phyloP scores from a whole-genome alignment of 1,140 invertebrate species.

The Drosophila ficusphila region DNA sequence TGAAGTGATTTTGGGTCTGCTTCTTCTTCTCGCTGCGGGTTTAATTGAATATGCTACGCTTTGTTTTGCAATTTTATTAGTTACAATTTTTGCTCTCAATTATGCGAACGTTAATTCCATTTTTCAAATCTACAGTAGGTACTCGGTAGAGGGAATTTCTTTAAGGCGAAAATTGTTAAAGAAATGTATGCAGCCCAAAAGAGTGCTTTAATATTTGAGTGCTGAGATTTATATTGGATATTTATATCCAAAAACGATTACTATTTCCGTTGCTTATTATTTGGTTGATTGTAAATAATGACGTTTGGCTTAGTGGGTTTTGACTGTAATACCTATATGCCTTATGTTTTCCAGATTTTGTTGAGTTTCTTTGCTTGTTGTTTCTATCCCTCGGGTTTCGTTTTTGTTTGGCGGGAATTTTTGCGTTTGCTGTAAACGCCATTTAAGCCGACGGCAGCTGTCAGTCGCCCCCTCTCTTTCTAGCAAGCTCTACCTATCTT shows the following conservation, averaged over 20 bases:
- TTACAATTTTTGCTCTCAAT: slow-evolving; percentile 72
- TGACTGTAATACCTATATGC: slow-evolving; percentile 23
- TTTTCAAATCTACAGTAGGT: slow-evolving; percentile 17
- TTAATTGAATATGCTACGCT: slow-evolving; percentile 43
- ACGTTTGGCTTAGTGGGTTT: neutral
- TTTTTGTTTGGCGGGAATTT: slow-evolving; percentile 51
- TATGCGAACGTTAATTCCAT: slow-evolving; percentile 64
- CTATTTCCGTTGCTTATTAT: no score
- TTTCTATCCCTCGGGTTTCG: slow-evolving; percentile 41
- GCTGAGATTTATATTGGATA: no score
- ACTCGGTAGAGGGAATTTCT: neutral
- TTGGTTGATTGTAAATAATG: no score
- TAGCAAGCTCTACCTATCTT: neutral
- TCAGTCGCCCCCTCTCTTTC: slow-evolving; percentile 17
- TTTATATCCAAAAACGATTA: no score
- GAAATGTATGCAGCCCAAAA: no score
- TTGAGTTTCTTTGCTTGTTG: slow-evolving; percentile 25
- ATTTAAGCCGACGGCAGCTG: slow-evolving; percentile 62
- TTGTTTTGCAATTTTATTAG: slow-evolving; percentile 42
- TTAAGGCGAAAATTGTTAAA: no score
- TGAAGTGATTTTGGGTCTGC: slow-evolving; percentile 19
- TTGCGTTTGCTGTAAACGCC: slow-evolving; percentile 53
- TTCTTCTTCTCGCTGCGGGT: slow-evolving; percentile 24
- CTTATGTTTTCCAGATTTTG: slow-evolving; percentile 42
- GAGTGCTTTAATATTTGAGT: no score